Evolutionary conservation across 1,140 invertebrate species (phyloP).

Genomic region (Papilio aristodemus): DNA sequence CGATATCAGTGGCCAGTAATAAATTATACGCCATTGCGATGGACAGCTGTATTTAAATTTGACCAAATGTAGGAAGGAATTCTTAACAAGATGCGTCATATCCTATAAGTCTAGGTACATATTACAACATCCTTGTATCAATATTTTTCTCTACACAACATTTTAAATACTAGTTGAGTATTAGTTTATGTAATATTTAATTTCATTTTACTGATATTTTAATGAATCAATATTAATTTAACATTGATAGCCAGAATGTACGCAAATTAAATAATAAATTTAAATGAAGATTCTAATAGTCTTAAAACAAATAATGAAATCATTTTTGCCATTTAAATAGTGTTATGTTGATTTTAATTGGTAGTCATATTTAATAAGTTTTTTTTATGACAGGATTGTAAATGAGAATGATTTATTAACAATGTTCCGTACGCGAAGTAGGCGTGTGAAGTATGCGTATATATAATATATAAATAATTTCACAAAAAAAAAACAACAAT

Average conservation of each 20-base stretch:
- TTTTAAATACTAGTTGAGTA: neutral
- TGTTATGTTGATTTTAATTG: too few species aligned
- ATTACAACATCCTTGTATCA: neutral
- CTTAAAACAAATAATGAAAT: too few species aligned
- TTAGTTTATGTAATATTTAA: neutral
- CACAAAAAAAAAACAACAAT: too few species aligned
- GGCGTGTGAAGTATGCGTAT: too few species aligned
- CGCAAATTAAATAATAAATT: too few species aligned
- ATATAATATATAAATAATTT: too few species aligned
- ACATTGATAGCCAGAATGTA: neutral
- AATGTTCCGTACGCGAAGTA: too few species aligned
- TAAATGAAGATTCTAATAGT: too few species aligned
- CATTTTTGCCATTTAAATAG: too few species aligned
- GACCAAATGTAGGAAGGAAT: constrained; percentile 10
- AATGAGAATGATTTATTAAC: too few species aligned
- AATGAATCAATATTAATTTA: neutral
- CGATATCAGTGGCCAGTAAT: constrained; percentile 1
- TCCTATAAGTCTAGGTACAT: neutral
- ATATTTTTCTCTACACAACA: neutral
- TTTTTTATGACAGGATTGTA: too few species aligned
- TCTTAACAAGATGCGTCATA: constrained; percentile 1
- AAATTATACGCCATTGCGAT: constrained; percentile 13
- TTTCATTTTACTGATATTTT: neutral
- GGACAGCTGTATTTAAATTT: constrained; percentile 14
- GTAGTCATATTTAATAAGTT: too few species aligned